Evolutionary conservation across 2,888 invertebrate species (phyloP), one percentile per base, ranked within the genome.

Genomic region (Melinopterus prodromus): DNA sequence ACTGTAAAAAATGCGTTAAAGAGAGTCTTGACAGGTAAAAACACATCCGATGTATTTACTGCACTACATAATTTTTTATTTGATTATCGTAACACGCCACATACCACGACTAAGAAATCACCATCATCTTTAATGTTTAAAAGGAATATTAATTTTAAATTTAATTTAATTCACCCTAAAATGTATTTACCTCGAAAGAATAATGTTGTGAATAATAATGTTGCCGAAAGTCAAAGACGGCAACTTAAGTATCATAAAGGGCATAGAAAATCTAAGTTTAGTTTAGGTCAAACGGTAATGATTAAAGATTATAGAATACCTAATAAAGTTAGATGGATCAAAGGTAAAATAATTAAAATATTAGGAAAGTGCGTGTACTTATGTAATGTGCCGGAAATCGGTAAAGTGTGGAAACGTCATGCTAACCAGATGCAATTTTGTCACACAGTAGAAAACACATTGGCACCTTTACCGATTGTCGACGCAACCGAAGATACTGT

Each of bases 1-100:
- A 82, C 77, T 9, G 16, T 80, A n/a, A 83, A 84, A 82, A 80
- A 74, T 36, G 82, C 80, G 12, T 71, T 82, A 77, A 80, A 79
- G 71, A 83, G 80, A 38, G 75, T 80, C 16, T 69, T 83, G 16
- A 35, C 37, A 35, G 37, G 74, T 70, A 75, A 77, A 72, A 71
- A 70, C 69, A 76, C 76, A 53, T 7, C n/a, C 0, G 77, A 81
- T 82, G n/a, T 77, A 70, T 80, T 77, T 74, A 70, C 78, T 15
- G 78, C 69, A 15, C 70, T 83, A 75, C 37, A 37, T 15, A 79
- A 72, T 71, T 83, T 80, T 81, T 78, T 83, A 70, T 82, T 83
- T 79, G 79, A 81, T 81, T 82, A 83, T 78, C 53, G 53, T 53
- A 53, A 53, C 12, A 53, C 53, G 7, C 53, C 53, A 12, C 53